phyloP scores from a whole-genome alignment of 2,888 invertebrate species.

The Melieria omissa region DNA sequence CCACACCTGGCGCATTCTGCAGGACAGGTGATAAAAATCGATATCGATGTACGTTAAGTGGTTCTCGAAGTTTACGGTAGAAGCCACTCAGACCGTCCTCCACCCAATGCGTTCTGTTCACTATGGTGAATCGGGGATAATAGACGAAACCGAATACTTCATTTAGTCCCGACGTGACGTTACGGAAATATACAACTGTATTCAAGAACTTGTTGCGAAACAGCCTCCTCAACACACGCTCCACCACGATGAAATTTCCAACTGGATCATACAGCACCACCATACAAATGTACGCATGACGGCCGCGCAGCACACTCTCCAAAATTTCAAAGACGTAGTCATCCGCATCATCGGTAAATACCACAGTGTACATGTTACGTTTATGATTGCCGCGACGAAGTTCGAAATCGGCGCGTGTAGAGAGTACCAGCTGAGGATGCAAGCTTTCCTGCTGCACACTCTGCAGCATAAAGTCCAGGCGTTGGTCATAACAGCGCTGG shows the following conservation, averaged over 20 bases:
- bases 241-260: constrained; percentile 11
- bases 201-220: constrained; percentile 32
- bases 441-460: constrained; percentile 10
- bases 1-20: neutral
- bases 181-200: constrained; percentile 31
- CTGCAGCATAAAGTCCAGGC: constrained; percentile 28
- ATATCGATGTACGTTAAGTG: no score
- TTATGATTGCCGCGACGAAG: constrained; percentile 25
- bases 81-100: neutral
- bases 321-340: constrained; percentile 26
- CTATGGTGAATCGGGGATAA: constrained; percentile 17
- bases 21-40: neutral
- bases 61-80: no score
- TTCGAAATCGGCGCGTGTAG: neutral
- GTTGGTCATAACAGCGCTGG: constrained; percentile 18
- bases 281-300: constrained; percentile 30
- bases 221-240: constrained; percentile 13
- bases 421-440: constrained; percentile 33
- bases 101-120: constrained; percentile 28
- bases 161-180: constrained; percentile 16
- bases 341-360: neutral
- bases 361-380: constrained; percentile 22
- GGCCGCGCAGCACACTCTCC: neutral
- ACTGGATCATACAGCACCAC: constrained; percentile 26
- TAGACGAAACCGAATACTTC: constrained; percentile 28